phyloP scores from a whole-genome alignment of 2,113 vertebrate genomes.

The Eidolon helvum region DNA sequence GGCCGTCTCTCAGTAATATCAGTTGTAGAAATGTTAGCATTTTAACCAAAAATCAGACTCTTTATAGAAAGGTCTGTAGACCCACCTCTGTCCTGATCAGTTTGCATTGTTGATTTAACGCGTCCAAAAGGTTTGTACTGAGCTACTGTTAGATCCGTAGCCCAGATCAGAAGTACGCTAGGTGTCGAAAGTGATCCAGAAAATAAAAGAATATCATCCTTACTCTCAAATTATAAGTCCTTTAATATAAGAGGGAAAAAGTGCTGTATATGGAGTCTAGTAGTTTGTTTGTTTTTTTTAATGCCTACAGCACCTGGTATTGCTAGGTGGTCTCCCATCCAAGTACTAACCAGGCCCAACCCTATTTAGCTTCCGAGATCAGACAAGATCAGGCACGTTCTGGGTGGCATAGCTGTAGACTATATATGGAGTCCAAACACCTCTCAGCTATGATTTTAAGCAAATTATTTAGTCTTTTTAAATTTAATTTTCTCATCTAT shows the following conservation, averaged over 20 bases:
- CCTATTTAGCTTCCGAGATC: too few species aligned
- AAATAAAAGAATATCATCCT: neutral
- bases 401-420: too few species aligned
- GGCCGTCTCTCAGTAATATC: neutral
- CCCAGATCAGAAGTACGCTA: neutral
- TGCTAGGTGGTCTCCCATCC: too few species aligned
- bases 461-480: neutral
- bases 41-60: neutral
- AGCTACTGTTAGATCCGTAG: neutral
- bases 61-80: neutral
- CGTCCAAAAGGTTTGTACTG: neutral
- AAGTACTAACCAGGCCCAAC: too few species aligned
- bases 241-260: neutral
- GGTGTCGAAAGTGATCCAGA: neutral
- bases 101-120: neutral
- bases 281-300: too few species aligned
- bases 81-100: neutral
- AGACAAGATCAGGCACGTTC: too few species aligned
- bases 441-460: neutral
- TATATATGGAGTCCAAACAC: neutral
- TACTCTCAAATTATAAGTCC: neutral
- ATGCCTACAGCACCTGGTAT: too few species aligned
- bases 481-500: neutral
- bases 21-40: neutral
- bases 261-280: too few species aligned